A percentile compares a stretch with the other conserved stretches of the same genome.
Evolutionary conservation across 2,888 invertebrate genomes (phyloP).

Genomic region (Megastigmus dorsalis): DNA sequence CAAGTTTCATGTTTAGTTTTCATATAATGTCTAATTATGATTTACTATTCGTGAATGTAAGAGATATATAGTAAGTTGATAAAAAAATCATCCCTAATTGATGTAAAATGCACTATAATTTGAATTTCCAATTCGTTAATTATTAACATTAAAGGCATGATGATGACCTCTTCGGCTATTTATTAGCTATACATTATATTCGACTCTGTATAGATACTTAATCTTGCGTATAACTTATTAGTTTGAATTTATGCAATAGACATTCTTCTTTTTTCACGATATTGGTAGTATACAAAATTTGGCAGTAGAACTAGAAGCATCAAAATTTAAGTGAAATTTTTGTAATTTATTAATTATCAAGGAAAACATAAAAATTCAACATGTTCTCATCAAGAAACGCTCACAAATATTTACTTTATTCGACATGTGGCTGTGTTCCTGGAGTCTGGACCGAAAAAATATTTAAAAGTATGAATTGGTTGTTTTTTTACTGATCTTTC

Average conservation of each 20-base stretch:
- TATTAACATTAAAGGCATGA: no score
- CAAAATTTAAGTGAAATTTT: background rate
- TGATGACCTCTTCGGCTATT: no score
- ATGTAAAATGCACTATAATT: no score
- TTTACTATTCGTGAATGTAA: no score
- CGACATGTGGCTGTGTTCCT: conserved; percentile 43
- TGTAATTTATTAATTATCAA: background rate
- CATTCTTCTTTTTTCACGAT: background rate
- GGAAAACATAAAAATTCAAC: background rate
- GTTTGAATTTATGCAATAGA: conserved; percentile 4
- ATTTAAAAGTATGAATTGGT: conserved; percentile 32
- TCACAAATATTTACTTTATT: conserved; percentile 27
- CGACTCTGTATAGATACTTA: no score
- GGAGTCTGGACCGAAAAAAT: conserved; percentile 17
- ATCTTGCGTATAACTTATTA: no score
- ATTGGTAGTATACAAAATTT: background rate
- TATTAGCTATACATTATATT: no score
- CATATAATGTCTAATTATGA: no score
- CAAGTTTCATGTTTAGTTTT: no score
- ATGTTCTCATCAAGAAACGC: conserved; percentile 19
- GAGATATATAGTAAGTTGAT: no score
- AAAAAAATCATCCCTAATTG: no score
- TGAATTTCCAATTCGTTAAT: no score
- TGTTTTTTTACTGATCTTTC: background rate
- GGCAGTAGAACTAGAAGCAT: background rate